Conservation (phyloP, 2,797 vertebrate species). For the Pteropus rufus region DNA sequence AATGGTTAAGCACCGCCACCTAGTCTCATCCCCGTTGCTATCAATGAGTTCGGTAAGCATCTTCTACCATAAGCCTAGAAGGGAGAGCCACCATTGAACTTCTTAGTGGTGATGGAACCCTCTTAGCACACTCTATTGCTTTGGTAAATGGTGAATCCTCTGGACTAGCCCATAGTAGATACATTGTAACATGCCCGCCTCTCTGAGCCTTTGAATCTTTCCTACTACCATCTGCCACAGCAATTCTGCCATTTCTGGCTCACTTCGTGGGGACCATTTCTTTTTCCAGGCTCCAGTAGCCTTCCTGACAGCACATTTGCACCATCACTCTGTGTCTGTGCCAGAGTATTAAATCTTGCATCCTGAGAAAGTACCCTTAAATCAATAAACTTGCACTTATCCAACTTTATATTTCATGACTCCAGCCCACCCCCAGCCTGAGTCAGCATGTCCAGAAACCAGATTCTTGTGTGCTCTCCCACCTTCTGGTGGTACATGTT, state of each 20-base stretch:
- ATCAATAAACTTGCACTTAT: neutral
- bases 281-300: neutral
- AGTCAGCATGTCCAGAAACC: neutral
- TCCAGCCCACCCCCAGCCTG: no score
- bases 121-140: neutral
- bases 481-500: neutral
- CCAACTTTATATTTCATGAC: neutral
- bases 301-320: neutral
- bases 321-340: neutral
- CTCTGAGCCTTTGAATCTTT: neutral
- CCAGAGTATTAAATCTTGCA: neutral
- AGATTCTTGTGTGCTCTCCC: neutral
- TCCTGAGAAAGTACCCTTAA: neutral
- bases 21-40: neutral
- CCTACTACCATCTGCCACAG: neutral
- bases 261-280: neutral
- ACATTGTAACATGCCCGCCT: neutral
- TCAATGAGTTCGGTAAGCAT: neutral
- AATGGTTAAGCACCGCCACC: neutral
- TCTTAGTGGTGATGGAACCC: neutral
- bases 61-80: neutral
- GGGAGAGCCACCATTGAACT: neutral
- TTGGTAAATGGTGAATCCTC: neutral
- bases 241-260: neutral
- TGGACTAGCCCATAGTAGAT: neutral